Conservation (phyloP, 30 jellyfish, hydroid and myxozoan species). For the Morbakka virulenta region DNA sequence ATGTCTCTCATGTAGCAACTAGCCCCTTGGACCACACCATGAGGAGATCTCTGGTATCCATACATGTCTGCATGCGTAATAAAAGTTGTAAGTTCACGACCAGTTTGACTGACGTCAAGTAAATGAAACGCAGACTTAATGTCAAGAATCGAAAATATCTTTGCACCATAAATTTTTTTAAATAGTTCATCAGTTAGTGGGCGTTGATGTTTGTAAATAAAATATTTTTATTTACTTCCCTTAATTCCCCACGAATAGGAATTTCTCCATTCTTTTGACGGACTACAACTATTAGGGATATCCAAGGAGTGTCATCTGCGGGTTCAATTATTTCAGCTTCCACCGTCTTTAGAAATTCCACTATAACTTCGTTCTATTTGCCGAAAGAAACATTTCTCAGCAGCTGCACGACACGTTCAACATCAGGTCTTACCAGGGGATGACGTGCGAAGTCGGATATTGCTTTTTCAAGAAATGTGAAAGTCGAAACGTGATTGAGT, state of each 20-base stretch:
- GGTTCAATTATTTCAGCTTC: not conserved
- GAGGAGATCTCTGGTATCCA: not conserved
- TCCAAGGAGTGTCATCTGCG: not conserved
- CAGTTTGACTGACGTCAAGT: not conserved
- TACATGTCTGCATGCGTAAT: not conserved
- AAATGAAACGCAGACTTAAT: not conserved
- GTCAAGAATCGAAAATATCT: not conserved
- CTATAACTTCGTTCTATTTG: not conserved
- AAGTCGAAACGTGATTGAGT: no score
- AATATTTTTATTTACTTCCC: not conserved
- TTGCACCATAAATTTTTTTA: not conserved
- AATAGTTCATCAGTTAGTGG: not conserved
- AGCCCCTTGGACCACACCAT: not conserved
- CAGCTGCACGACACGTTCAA: not conserved
- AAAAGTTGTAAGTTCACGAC: not conserved
- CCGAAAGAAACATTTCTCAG: not conserved
- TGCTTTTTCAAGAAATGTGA: not conserved
- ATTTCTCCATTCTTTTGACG: not conserved
- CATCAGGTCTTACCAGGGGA: not conserved
- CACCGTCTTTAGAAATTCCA: not conserved
- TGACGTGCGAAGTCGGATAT: not conserved
- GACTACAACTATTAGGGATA: not conserved
- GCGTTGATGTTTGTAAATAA: not conserved
- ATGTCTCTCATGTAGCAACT: not conserved
- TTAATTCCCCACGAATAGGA: not conserved